Base-by-base conservation (phyloP, 1,140 invertebrate genomes). In the Drosophila mauritiana region DNA sequence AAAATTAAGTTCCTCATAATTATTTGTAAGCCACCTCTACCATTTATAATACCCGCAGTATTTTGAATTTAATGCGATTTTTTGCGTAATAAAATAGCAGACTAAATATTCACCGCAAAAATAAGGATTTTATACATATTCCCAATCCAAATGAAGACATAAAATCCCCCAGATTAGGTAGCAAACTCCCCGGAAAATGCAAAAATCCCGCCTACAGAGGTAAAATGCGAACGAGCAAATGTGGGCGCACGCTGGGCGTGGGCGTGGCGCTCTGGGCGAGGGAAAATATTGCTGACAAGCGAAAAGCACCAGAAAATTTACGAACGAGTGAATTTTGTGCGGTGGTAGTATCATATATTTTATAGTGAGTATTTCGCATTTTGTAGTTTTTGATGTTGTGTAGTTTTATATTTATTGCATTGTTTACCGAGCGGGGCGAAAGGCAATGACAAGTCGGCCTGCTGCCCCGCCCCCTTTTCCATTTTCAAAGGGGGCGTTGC, bases 331-430 rank as follows among this genome's bases (percentile, higher is more conserved):
- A 39, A 46, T 46, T 55, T 40, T 56, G 34, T 20, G 31, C 4
- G 40, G 31, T 22, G 17, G 17, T 2, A 22, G 36, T 15, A 39
- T 15, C 34, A 34, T 43, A 42, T 65, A 51, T 67, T 63, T 63
- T 13, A 45, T 67, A 12, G 54, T 43, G 25, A 12, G 20, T 40
- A 62, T 42, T 56, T 46, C 36, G n/a, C 27, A 62, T 42, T 56
- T 48, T 55, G 49, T 37, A 55, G 4, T 39, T 39, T 56, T 36
- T 70, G 43, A 69, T 69, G 63, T 70, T 68, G 39, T 55, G 53
- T 72, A 58, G 43, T 70, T 55, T 59, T 59, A 45, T 72, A 73
- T 72, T 73, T 72, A 73, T 72, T 76, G 72, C 54, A 40, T 81
- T 81, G 75, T 73, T 73, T 67, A 62, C 37, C 39, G 42, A 40